phyloP scores from a whole-genome alignment of 2,888 invertebrate genomes.

The Apamea crenata region DNA sequence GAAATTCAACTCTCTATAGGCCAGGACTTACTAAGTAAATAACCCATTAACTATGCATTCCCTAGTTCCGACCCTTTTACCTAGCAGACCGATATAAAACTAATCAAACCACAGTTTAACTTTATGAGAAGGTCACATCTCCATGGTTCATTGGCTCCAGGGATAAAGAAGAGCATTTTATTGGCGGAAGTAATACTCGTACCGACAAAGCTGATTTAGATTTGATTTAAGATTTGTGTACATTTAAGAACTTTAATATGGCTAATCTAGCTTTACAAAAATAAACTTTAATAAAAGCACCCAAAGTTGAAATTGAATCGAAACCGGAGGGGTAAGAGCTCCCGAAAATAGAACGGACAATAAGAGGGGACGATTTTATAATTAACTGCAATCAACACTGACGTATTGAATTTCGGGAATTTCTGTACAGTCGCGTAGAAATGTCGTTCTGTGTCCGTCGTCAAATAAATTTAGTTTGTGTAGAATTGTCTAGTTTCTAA shows the following conservation, averaged over 20 bases:
- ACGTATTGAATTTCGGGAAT: slow-evolving; percentile 89
- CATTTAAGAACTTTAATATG: slow-evolving; percentile 81
- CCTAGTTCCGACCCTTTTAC: slow-evolving; percentile 61
- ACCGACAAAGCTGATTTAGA: slow-evolving; percentile 85
- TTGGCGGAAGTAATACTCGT: slow-evolving; percentile 85
- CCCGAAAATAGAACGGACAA: slow-evolving; percentile 85
- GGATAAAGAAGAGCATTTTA: slow-evolving; percentile 83
- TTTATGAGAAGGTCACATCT: slow-evolving; percentile 58
- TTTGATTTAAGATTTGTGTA: slow-evolving; percentile 85
- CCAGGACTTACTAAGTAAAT: slow-evolving; percentile 61
- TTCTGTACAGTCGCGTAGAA: slow-evolving; percentile 75
- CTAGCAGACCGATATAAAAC: slow-evolving; percentile 64
- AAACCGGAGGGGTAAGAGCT: slow-evolving; percentile 45
- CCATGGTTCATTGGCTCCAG: slow-evolving; percentile 65
- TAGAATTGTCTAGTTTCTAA: neutral
- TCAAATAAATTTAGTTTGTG: slow-evolving; percentile 34
- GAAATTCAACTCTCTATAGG: slow-evolving; percentile 63
- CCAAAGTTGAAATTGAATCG: slow-evolving; percentile 53
- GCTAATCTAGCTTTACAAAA: slow-evolving; percentile 54
- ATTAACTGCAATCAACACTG: slow-evolving; percentile 91
- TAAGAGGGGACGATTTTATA: slow-evolving; percentile 89
- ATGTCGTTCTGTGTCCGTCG: slow-evolving; percentile 55
- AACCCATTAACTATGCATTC: slow-evolving; percentile 66
- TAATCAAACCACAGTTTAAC: slow-evolving; percentile 67
- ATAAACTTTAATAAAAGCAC: slow-evolving; percentile 52